Percentiles rank a stretch among this genome's conserved stretches.
Conservation (phyloP, 2,113 vertebrate genomes). For the Ceyx cyanopectus region DNA sequence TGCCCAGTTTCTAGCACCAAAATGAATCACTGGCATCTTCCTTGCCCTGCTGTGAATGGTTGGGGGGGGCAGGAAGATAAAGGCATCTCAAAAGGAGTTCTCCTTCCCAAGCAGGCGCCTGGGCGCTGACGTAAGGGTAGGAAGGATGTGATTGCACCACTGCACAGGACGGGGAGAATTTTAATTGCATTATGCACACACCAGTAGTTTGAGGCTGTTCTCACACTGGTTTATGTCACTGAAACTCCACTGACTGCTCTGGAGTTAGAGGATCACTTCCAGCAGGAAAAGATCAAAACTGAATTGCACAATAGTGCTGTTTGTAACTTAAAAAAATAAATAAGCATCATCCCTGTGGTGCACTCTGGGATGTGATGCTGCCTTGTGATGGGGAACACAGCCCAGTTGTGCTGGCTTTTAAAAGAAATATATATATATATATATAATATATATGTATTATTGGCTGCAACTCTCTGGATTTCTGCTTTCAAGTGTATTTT, state of each 20-base stretch:
- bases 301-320: accelerated
- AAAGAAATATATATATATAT: no score
- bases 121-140: neutral
- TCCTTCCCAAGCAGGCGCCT: neutral
- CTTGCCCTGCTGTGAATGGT: neutral
- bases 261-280: neutral
- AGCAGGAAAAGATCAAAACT: neutral
- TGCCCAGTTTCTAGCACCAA: neutral
- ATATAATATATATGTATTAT: no score
- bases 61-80: neutral
- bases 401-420: neutral
- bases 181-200: neutral
- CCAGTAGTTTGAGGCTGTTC: neutral
- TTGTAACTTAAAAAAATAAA: neutral
- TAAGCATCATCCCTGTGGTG: neutral
- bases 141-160: neutral
- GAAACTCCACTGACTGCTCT: neutral
- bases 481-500: neutral
- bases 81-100: neutral
- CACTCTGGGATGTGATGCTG: accelerated
- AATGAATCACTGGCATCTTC: neutral
- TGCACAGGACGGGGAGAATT: neutral
- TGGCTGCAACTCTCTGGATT: neutral
- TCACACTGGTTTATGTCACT: neutral
- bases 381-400: neutral